Evolutionary conservation across 2,888 invertebrate species (phyloP), one percentile per base, ranked within the genome.

Genomic region (Philereme transversata): DNA sequence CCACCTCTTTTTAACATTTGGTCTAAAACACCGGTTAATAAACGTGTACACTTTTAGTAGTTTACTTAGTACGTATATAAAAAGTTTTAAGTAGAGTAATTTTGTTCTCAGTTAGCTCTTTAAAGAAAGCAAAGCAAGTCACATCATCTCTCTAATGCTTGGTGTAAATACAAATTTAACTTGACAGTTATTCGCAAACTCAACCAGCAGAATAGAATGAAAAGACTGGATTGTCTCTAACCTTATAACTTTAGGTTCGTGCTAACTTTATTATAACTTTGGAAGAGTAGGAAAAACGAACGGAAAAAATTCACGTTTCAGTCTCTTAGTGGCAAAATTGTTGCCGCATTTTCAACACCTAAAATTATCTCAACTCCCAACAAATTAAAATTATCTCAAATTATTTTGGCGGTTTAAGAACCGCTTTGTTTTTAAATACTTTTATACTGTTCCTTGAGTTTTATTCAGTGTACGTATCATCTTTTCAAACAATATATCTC

Each of bases 171-270:
- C 60, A 59, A 57, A 64, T 57, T 33, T 54, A 49, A 51, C 49
- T 41, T 5, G 64, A 65, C 68, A 61, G 56, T 68, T 57, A 74
- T 74, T 68, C 62, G 59, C 52, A 58, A 67, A 56, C 62, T 68
- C 64, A 64, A 73, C 71, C 71, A 70, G 64, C 69, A 62, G 66
- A 71, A 68, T 62, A 60, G 62, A 67, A 68, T 65, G 58, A 62
- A 63, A 64, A 54, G 61, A 64, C 64, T 66, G 65, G 71, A 70
- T 71, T 72, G 74, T 74, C 71, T 68, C 22, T 61, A 59, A 63
- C 63, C 70, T 76, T 76, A 75, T 72, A 74, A 74, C 73, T 74
- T 73, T 64, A 72, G 65, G 68, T 65, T 64, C 72, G 69, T 73
- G 74, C 67, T 72, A 73, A 71, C 69, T 65, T 68, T 68, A 70